Evolutionary conservation across 2,888 invertebrate genomes (phyloP), one percentile per base, ranked within the genome.

Genomic region (Chironomus tentans): DNA sequence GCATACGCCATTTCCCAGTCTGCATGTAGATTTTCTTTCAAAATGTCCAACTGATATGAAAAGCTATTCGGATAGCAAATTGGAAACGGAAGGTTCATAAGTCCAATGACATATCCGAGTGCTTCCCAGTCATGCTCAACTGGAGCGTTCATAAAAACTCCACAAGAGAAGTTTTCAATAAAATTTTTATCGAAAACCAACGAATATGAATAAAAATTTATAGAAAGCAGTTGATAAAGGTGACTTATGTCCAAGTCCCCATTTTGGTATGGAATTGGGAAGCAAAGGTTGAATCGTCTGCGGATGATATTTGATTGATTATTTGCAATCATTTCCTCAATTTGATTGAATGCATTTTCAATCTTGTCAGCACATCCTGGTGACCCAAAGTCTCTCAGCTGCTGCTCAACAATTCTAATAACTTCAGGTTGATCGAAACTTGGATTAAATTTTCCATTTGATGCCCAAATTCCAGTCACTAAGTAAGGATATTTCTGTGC

Each of bases 401-500:
- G 61, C 10, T 48, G 18, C 15, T 73, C 76, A 38, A 76, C 74
- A 22, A 73, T 61, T 62, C 76, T 71, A 1, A 68, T 46, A 21
- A 68, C 70, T 65, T 77, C 73, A 21, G 61, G n/a, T 7, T 68
- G 69, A 50, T 74, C 38, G 3, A 76, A 7, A 50, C 70, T 38
- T 22, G 85, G 87, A 24, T 82, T 79, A 62, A 88, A 85, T 2
- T 88, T 88, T 5, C 86, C 88, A 78, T 88, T 88, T 4, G 88
- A 88, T 0, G 87, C 87, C 2, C 88, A 82, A 0, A 83, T 84
- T 0, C 87, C 88, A 62, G 81, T 79, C 2, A 84, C 85, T 13
- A 88, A 81, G 78, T 88, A 87, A 0, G 88, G 88, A 80, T 88
- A 88, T 56, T 86, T 83, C 76, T 86, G 83, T 78, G 87, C 86